Base-by-base conservation (phyloP, 2,797 vertebrate genomes). In the Aulostomus chinensis region DNA sequence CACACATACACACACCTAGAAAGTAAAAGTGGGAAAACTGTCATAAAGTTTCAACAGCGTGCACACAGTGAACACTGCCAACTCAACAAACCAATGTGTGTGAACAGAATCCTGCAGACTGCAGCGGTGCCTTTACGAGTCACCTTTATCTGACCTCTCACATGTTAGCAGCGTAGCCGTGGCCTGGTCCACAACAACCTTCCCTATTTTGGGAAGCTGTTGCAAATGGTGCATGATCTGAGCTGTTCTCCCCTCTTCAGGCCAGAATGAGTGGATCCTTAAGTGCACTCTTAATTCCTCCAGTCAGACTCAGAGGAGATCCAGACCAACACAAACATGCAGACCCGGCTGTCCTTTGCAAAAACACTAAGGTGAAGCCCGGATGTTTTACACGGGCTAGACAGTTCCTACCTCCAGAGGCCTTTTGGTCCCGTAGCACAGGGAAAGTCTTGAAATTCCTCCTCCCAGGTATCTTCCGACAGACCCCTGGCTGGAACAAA, bases 61-160 rank as follows among this genome's bases (percentile, higher is more conserved):
- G 4, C 16, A 30, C 7, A 13, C 28, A n/a, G n/a, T n/a, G n/a
- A 4, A n/a, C 2, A 2, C 33, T 0, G 17, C 25, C 43, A 33
- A 16, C 25, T 9, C 36, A 38, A 50, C 33, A 58, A 39, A 32
- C 31, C 5, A 13, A 13, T 1, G 2, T 4, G 26, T 42, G 12
- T 15, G 14, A n/a, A 49, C 16, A 20, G 20, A 49, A 40, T 34
- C 11, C 2, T 31, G 17, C 20, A 8, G 15, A 9, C 28, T 1
- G 30, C 10, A 13, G 30, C 22, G 24, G 21, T 37, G 61, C 30
- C 33, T 73, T 53, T 4, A 42, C 37, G 21, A 57, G 81, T 92
- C 86, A 91, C 90, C 90, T 92, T 88, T 84, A 87, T 50, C 30
- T 91, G 89, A 92, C 91, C 91, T 91, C 83, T 62, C 45, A 59